Conservation (phyloP, 2,113 vertebrate genomes). For the Orthochromis malagaraziensis region DNA sequence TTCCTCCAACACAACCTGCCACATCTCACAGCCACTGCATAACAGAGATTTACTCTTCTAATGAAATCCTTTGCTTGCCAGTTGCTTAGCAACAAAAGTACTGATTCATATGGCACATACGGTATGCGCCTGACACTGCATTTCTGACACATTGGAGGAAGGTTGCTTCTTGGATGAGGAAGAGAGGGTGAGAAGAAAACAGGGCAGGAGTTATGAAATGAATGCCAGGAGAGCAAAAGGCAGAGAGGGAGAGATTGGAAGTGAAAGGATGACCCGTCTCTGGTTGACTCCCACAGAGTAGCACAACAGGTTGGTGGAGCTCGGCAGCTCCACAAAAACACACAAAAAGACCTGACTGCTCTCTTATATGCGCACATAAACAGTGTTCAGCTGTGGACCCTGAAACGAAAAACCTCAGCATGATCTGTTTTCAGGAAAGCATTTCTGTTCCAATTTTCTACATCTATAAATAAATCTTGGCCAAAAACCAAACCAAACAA, state of each 20-base stretch:
- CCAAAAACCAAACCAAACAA: background rate
- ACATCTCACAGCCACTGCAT: constrained; percentile 60
- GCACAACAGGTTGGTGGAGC: constrained; percentile 55
- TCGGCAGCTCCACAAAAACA: constrained; percentile 15
- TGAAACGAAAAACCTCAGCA: background rate
- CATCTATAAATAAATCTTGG: background rate
- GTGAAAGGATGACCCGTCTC: constrained; percentile 28
- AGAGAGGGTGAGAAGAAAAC: background rate
- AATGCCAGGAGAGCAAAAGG: constrained; percentile 1
- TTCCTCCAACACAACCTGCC: constrained; percentile 49
- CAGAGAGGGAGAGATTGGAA: background rate
- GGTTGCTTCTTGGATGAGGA: constrained; percentile 5
- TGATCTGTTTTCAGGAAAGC: background rate
- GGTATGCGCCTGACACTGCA: constrained; percentile 54
- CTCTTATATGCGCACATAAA: background rate
- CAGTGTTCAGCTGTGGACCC: background rate
- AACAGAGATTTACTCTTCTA: constrained; percentile 56
- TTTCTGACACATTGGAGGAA: constrained; percentile 52
- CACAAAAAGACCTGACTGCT: background rate
- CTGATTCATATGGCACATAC: constrained; percentile 59
- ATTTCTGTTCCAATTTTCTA: background rate
- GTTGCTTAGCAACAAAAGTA: constrained; percentile 72
- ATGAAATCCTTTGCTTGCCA: constrained; percentile 64
- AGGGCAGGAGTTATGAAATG: background rate
- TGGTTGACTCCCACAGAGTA: constrained; percentile 35